These are phyloP conservation scores for Chesias legatella DNA, from an alignment of 2,888 invertebrate genomes.

Conservation along the genomic window DNA sequence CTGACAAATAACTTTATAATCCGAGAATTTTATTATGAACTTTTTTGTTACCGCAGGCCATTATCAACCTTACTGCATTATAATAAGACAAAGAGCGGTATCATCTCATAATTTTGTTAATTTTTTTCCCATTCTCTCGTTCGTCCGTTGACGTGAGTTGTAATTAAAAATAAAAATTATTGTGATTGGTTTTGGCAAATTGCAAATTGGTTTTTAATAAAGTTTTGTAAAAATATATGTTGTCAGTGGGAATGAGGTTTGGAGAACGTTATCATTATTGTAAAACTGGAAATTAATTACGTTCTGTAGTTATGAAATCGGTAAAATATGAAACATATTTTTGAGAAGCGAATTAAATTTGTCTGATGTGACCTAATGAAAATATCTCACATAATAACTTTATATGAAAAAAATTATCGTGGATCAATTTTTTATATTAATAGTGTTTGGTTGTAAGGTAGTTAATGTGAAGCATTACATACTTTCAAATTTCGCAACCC, in stretches of 20 bases:
- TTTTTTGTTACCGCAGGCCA: slow-evolving; percentile 4
- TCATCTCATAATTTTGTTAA: slow-evolving; percentile 16
- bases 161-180: slow-evolving; percentile 75
- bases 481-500: no score
- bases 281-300: slow-evolving; percentile 3
- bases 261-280: slow-evolving; percentile 14
- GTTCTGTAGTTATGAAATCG: no score
- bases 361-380: no score
- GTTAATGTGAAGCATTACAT: no score
- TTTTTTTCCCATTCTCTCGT: slow-evolving; percentile 32
- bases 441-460: no score
- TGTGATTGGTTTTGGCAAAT: slow-evolving; percentile 77
- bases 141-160: slow-evolving; percentile 41
- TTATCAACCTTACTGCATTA: slow-evolving; percentile 16
- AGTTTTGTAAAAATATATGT: slow-evolving; percentile 30
- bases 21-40: slow-evolving; percentile 14
- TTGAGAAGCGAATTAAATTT: no score
- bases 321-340: no score
- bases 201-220: slow-evolving; percentile 63
- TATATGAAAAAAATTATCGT: slow-evolving; percentile 13
- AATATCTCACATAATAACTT: not conserved
- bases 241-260: slow-evolving; percentile 20
- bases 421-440: no score
- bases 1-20: slow-evolving; percentile 66
- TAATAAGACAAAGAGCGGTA: not conserved